Conservation (phyloP, 2,113 vertebrate genomes). For the Chascanopsetta lugubris region DNA sequence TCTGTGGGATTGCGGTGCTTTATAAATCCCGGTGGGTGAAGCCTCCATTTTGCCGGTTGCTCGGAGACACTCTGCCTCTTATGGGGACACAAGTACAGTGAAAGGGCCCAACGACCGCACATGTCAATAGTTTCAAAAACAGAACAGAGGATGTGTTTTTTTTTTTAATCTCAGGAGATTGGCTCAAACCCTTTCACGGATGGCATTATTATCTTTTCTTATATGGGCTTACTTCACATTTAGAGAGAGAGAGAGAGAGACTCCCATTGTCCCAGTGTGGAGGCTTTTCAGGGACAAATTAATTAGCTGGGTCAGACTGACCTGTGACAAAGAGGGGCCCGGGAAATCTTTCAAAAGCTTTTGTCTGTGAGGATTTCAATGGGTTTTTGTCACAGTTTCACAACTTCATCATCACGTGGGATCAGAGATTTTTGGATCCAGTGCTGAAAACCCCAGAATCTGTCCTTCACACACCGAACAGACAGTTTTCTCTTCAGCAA, state of each 20-base stretch:
- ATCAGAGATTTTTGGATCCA: too few relatives aligned
- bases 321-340: conserved; percentile 58
- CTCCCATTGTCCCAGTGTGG: conserved; percentile 39
- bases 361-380: not conserved
- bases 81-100: conserved; percentile 62
- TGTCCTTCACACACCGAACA: too few relatives aligned
- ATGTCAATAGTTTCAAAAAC: conserved; percentile 31
- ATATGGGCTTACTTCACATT: conserved; percentile 59
- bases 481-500: too few relatives aligned
- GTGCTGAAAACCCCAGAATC: not conserved
- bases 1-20: conserved; percentile 47
- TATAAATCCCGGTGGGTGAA: conserved; percentile 62
- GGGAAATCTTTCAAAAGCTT: conserved; percentile 12
- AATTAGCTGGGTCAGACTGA: conserved; percentile 78
- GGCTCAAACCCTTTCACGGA: conserved; percentile 37
- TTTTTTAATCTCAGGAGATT: conserved; percentile 22
- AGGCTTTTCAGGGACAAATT: conserved; percentile 69
- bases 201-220: conserved; percentile 35
- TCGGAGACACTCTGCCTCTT: conserved; percentile 67
- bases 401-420: too few relatives aligned
- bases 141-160: not conserved
- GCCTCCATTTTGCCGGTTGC: conserved; percentile 74
- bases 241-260: conserved; percentile 55
- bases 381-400: not conserved
- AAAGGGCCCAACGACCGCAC: conserved; percentile 32